These are phyloP conservation scores for Streptopelia turtur DNA, from an alignment of 2,797 vertebrate genomes.

Conservation along the genomic window DNA sequence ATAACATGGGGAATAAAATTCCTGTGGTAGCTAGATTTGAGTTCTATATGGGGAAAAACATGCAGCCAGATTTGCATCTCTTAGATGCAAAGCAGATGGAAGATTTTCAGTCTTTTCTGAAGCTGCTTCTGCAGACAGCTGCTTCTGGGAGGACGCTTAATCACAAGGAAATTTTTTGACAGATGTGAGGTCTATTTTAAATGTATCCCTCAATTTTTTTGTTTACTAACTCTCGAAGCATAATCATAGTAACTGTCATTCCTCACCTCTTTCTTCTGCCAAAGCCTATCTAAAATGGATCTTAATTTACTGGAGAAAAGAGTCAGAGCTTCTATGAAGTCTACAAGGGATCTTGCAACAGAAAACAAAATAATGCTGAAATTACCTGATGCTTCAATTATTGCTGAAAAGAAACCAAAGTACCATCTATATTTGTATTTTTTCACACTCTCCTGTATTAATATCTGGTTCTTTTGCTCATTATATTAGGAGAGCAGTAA, in stretches of 20 bases:
- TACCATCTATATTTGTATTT: neutral
- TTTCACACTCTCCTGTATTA: neutral
- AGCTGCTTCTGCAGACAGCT: neutral
- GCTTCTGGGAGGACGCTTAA: conserved; percentile 10
- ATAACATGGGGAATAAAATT: neutral
- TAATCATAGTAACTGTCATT: neutral
- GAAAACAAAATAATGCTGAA: neutral
- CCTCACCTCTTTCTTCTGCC: neutral
- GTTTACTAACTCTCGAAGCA: neutral
- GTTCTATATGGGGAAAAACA: neutral
- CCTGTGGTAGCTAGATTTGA: neutral
- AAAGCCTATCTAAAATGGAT: neutral
- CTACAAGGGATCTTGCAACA: neutral
- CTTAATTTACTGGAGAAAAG: neutral
- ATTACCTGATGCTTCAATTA: neutral
- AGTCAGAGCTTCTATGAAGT: neutral
- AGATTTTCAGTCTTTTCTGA: neutral
- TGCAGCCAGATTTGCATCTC: neutral
- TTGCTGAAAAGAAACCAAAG: neutral
- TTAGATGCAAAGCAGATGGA: neutral
- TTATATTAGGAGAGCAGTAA: neutral
- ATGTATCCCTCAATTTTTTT: neutral
- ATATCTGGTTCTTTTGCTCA: neutral
- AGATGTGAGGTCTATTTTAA: neutral
- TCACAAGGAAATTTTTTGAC: conserved; percentile 25